Evolutionary conservation across 2,888 invertebrate genomes (phyloP), one percentile per base, ranked within the genome.

Genomic region (Nomada ruficornis): DNA sequence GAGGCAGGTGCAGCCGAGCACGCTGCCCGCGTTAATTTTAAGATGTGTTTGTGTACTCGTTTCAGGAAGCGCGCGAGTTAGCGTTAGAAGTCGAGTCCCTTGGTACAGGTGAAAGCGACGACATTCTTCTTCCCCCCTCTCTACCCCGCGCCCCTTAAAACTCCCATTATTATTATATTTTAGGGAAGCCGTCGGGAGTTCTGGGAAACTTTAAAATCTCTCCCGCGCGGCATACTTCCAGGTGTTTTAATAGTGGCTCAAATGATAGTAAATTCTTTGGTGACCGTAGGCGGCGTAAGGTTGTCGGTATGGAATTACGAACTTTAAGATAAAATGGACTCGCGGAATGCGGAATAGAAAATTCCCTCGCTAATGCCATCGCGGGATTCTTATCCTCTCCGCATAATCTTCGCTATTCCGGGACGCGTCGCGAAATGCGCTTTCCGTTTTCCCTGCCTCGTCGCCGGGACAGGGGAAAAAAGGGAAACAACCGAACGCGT

Each of bases 341-440:
- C 89, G 84, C 85, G 86, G 89, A 90, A 91, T 90, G 88, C 89
- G 87, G 89, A 91, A 90, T 91, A 90, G 90, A 90, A 91, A 91
- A 90, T 91, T 91, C 89, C 88, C 89, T 82, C 80, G 86, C 87
- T 91, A 89, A 91, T 90, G 87, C 82, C 86, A 57, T 59, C 81
- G 77, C 83, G 69, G 85, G 84, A 86, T 88, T 86, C 87, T 86
- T 86, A 86, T 86, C 84, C 86, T 77, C 80, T 80, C 84, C 82
- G 83, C 83, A 80, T 81, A 83, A 88, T 84, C 83, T 87, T 76
- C 83, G 82, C 81, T 86, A 82, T 89, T 82, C 86, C 71, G 75
- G 84, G 77, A 36, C 36, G 36, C 36, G 36, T 36, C 36, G 7
- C 36, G 36, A 36, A 36, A 36, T 7, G 36, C 29, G 29, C 29